Conservation (phyloP, 2,113 vertebrate genomes). For the Emydura subglobosa region DNA sequence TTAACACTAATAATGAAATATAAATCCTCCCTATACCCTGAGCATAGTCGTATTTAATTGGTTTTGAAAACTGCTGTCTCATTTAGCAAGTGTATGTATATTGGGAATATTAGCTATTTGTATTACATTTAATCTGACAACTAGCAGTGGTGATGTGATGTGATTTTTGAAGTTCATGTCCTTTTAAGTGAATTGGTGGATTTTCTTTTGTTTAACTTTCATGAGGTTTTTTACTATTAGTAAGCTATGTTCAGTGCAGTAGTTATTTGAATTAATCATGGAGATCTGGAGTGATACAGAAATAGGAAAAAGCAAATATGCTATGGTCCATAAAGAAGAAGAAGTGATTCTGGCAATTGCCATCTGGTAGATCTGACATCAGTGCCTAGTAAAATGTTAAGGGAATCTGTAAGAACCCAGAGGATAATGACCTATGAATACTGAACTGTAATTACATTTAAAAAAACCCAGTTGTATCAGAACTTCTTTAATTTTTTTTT, state of each 20-base stretch:
- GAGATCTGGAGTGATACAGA: not conserved
- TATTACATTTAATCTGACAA: not conserved
- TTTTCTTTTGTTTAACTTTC: not conserved
- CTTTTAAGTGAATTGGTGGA: not conserved
- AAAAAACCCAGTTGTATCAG: not conserved
- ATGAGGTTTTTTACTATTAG: not conserved
- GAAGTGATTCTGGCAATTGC: not conserved
- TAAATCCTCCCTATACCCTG: not conserved
- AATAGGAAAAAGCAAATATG: not conserved
- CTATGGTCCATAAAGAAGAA: not conserved
- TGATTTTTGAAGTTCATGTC: not conserved
- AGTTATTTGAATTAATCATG: rapidly evolving
- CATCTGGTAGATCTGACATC: not conserved
- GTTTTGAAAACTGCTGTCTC: not conserved
- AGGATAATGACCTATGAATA: not conserved
- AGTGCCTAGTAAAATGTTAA: not conserved
- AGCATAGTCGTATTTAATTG: not conserved
- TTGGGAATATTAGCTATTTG: not conserved
- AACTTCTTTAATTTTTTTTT: not conserved
- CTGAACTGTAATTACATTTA: not conserved
- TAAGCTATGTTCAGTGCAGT: not conserved
- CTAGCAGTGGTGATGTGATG: not conserved
- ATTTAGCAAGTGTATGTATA: not conserved
- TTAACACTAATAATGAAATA: not conserved
- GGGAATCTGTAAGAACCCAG: no score